These are phyloP conservation scores for Protobothrops mucrosquamatus DNA, from an alignment of 2,113 vertebrate species.

Conservation along the genomic window DNA sequence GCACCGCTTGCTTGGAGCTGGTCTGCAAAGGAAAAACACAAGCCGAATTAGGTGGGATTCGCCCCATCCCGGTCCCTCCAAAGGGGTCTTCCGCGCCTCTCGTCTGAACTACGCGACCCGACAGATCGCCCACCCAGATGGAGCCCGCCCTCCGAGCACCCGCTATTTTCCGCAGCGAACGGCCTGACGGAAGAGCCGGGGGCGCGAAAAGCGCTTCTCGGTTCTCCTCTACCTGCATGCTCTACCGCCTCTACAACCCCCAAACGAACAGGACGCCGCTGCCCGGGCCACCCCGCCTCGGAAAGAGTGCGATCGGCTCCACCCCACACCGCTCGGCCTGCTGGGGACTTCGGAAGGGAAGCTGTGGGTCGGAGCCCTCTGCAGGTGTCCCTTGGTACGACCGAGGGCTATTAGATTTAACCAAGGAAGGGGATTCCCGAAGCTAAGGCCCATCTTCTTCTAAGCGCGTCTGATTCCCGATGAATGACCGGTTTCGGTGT, in stretches of 20 bases:
- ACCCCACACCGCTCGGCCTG: neutral
- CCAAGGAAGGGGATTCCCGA: neutral
- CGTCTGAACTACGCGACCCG: neutral
- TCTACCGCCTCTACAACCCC: neutral
- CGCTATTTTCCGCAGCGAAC: neutral
- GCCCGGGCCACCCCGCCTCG: neutral
- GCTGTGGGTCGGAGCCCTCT: neutral
- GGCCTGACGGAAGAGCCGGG: accelerated
- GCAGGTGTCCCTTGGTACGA: neutral
- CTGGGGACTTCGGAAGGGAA: neutral
- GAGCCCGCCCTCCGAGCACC: neutral
- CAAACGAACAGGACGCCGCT: neutral
- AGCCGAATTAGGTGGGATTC: neutral
- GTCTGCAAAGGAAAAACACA: conserved; percentile 28
- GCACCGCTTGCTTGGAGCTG: conserved; percentile 80
- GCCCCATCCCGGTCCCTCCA: no score
- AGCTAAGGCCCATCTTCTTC: neutral
- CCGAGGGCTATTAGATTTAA: neutral
- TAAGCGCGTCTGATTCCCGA: neutral
- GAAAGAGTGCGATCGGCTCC: neutral
- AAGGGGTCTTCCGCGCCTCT: neutral
- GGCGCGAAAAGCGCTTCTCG: no score
- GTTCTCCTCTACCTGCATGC: accelerated
- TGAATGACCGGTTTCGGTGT: neutral
- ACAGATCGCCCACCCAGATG: no score